These are phyloP conservation scores for Ophonus ardosiacus DNA, from an alignment of 2,888 invertebrate species.

Conservation along the genomic window DNA sequence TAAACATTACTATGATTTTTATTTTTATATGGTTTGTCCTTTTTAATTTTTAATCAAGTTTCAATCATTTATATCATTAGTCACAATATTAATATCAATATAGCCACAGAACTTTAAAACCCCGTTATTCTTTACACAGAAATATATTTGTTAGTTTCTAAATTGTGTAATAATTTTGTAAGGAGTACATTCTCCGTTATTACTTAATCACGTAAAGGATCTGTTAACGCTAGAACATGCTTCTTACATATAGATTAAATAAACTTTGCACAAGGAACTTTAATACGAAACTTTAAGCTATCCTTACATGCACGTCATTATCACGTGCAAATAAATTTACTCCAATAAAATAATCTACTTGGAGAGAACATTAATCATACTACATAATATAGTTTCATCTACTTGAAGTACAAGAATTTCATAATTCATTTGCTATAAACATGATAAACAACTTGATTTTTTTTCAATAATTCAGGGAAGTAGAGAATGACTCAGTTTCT, in stretches of 20 bases:
- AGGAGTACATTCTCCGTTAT: not conserved
- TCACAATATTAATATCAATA: too few species aligned
- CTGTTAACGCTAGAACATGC: not conserved
- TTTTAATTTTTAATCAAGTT: too few species aligned
- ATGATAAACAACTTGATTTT: not conserved
- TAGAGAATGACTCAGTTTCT: not conserved
- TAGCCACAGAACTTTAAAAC: too few species aligned
- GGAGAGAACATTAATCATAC: not conserved
- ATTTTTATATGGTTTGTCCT: too few species aligned
- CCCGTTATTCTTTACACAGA: too few species aligned
- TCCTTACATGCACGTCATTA: not conserved
- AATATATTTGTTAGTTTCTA: too few species aligned
- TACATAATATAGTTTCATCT: not conserved
- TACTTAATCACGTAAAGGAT: not conserved
- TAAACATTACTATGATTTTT: too few species aligned
- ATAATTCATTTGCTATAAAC: too few species aligned
- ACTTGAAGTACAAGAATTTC: too few species aligned
- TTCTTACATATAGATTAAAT: not conserved
- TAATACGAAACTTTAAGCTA: not conserved
- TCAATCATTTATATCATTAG: too few species aligned
- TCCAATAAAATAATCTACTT: not conserved
- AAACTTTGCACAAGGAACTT: not conserved
- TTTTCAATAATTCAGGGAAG: not conserved
- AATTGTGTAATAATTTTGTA: too few species aligned
- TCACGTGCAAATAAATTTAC: not conserved